These are phyloP conservation scores for Drosophila equinoxialis DNA, from an alignment of 1,140 invertebrate genomes.

Conservation along the genomic window DNA sequence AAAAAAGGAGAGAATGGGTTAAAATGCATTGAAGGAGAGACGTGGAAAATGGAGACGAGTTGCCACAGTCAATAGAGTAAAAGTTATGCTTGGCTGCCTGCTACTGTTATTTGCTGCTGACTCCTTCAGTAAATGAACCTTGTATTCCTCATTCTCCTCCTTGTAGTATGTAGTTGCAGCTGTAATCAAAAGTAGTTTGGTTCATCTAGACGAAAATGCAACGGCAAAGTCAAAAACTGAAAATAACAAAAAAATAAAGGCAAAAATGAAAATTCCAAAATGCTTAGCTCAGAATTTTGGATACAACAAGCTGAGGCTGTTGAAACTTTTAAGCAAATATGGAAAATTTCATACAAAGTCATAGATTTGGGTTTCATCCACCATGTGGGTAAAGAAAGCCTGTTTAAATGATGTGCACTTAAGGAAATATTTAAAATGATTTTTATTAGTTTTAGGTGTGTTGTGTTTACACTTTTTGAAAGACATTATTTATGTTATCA, in stretches of 20 bases:
- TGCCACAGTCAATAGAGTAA: slow-evolving; percentile 67
- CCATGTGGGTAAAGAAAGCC: neutral
- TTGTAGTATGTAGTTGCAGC: slow-evolving; percentile 54
- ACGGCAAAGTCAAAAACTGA: slow-evolving; percentile 20
- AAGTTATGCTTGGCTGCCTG: slow-evolving; percentile 70
- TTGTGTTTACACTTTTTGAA: too few species aligned
- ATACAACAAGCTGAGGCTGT: slow-evolving; percentile 29
- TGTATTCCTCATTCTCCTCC: slow-evolving; percentile 5
- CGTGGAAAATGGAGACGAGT: neutral
- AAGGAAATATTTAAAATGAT: neutral
- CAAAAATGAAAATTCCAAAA: slow-evolving; percentile 30
- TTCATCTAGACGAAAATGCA: neutral
- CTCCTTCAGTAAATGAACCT: slow-evolving; percentile 20
- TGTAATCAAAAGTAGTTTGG: slow-evolving; percentile 79
- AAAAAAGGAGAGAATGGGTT: neutral
- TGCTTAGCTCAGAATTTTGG: slow-evolving; percentile 45
- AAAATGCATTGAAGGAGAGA: neutral
- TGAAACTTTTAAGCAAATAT: slow-evolving; percentile 60
- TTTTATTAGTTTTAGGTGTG: neutral
- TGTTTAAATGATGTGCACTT: neutral
- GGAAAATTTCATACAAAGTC: neutral
- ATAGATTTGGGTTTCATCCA: neutral
- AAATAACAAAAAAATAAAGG: slow-evolving; percentile 33
- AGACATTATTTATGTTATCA: too few species aligned
- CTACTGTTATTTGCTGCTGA: slow-evolving; percentile 55